Conservation (phyloP, 2,888 invertebrate genomes). For the Patella ulyssiponensis region DNA sequence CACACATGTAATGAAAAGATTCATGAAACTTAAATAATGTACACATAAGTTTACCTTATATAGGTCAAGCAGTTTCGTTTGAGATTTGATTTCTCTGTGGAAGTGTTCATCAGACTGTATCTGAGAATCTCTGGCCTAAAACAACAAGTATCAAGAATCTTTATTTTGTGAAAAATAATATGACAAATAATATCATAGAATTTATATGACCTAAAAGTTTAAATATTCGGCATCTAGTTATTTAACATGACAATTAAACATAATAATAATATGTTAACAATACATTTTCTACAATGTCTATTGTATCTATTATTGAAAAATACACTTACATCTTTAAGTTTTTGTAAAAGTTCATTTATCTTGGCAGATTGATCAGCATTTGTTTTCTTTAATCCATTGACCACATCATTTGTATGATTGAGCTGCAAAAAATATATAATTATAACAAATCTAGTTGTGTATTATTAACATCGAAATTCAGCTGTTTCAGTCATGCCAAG, state of each 20-base stretch:
- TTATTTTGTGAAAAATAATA: not conserved
- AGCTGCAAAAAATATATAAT: slow-evolving; percentile 70
- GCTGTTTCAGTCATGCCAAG: too few relatives aligned
- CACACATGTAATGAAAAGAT: too few relatives aligned
- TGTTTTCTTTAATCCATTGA: slow-evolving; percentile 80
- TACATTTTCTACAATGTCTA: too few relatives aligned
- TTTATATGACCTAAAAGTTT: not conserved
- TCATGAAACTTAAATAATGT: too few relatives aligned
- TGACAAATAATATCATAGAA: not conserved
- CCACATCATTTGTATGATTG: slow-evolving; percentile 80
- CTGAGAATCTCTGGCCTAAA: slow-evolving; percentile 81
- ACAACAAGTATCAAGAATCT: slow-evolving; percentile 10
- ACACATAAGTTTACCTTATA: slow-evolving; percentile 77
- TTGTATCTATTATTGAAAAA: too few relatives aligned
- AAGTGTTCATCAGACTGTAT: slow-evolving; percentile 80
- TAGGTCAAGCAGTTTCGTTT: slow-evolving; percentile 86
- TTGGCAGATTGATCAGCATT: slow-evolving; percentile 80
- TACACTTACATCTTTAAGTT: slow-evolving; percentile 76
- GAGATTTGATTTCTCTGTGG: slow-evolving; percentile 86
- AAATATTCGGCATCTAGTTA: not conserved
- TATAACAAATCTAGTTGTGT: not conserved
- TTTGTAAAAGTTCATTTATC: slow-evolving; percentile 81
- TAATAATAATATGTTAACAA: too few relatives aligned
- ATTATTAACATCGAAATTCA: not conserved
- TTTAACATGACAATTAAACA: too few relatives aligned